A percentile compares a stretch with the other conserved stretches of the same genome.
Evolutionary conservation across 2,113 vertebrate genomes (phyloP).

Genomic region (Actinemys pallida): DNA sequence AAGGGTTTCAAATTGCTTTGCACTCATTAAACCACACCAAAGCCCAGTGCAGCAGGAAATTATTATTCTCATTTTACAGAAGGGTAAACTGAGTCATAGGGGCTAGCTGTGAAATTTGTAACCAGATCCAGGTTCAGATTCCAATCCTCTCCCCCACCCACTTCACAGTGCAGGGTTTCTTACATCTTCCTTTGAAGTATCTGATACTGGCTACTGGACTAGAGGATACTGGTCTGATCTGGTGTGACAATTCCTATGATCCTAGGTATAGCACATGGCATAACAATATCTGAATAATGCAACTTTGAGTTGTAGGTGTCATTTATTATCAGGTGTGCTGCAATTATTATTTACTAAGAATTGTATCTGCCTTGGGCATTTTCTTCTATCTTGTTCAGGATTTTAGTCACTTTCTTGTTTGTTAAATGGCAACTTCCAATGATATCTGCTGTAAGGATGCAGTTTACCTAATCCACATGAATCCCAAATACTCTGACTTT

Average conservation of each 20-base stretch:
- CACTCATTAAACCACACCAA: neutral
- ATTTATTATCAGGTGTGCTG: conserved; percentile 10
- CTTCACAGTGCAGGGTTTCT: neutral
- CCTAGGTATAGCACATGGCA: neutral
- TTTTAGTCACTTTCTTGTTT: neutral
- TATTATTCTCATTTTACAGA: neutral
- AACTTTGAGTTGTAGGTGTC: neutral
- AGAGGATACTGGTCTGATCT: conserved; percentile 2
- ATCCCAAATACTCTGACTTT: neutral
- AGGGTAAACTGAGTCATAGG: neutral
- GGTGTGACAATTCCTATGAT: conserved; percentile 21
- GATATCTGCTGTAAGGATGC: neutral
- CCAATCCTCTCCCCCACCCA: neutral
- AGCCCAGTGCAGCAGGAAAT: neutral
- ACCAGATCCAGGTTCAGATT: neutral
- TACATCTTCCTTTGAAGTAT: neutral
- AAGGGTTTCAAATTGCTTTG: neutral
- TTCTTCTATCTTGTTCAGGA: neutral
- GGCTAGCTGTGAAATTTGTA: neutral
- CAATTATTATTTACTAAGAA: conserved; percentile 5
- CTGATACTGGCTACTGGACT: neutral
- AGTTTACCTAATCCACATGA: neutral
- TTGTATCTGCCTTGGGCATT: neutral
- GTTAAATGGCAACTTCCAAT: neutral
- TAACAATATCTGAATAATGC: conserved; percentile 21